These are phyloP conservation scores for Phenganax subtilis DNA, from an alignment of 92 coral and sea anemone genomes.

Conservation along the genomic window DNA sequence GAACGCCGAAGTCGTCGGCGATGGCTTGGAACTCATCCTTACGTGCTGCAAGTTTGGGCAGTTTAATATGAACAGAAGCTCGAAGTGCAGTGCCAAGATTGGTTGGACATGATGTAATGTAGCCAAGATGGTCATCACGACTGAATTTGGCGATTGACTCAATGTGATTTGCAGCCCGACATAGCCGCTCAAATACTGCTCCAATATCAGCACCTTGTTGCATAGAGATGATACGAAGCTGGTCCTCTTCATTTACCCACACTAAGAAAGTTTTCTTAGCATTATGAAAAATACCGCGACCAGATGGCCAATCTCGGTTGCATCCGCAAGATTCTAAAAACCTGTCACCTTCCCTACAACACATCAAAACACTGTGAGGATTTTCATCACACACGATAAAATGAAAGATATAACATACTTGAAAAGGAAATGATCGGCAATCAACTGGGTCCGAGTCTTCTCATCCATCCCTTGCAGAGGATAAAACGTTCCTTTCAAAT, in stretches of 20 bases:
- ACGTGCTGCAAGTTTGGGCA: slow-evolving; percentile 52
- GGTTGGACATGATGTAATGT: slow-evolving; percentile 79
- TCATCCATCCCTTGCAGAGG: slow-evolving; percentile 92
- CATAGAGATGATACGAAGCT: slow-evolving; percentile 94
- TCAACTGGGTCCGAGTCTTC: slow-evolving; percentile 63
- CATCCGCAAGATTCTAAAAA: slow-evolving; percentile 80
- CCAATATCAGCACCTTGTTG: slow-evolving; percentile 82
- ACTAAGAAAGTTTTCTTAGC: slow-evolving; percentile 78
- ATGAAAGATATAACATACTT: slow-evolving; percentile 32
- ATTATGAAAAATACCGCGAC: slow-evolving; percentile 93
- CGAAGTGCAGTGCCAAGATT: slow-evolving; percentile 94
- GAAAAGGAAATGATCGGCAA: slow-evolving; percentile 84
- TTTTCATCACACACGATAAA: not conserved
- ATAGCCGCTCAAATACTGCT: slow-evolving; percentile 71
- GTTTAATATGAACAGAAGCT: slow-evolving; percentile 89
- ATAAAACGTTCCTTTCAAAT: slow-evolving; percentile 70
- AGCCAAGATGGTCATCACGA: slow-evolving; percentile 67
- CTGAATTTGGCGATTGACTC: slow-evolving; percentile 72
- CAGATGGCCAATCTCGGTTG: slow-evolving; percentile 82
- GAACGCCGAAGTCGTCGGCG: slow-evolving; percentile 64
- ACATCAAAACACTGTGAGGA: not conserved
- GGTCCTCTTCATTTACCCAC: slow-evolving; percentile 96
- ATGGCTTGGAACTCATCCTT: slow-evolving; percentile 69
- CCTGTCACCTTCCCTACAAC: slow-evolving; percentile 53
- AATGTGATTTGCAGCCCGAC: slow-evolving; percentile 72